A percentile compares a stretch with the other conserved stretches of the same genome.
phyloP scores from a whole-genome alignment of 1,140 invertebrate species.

The Onthophagus taurus region DNA sequence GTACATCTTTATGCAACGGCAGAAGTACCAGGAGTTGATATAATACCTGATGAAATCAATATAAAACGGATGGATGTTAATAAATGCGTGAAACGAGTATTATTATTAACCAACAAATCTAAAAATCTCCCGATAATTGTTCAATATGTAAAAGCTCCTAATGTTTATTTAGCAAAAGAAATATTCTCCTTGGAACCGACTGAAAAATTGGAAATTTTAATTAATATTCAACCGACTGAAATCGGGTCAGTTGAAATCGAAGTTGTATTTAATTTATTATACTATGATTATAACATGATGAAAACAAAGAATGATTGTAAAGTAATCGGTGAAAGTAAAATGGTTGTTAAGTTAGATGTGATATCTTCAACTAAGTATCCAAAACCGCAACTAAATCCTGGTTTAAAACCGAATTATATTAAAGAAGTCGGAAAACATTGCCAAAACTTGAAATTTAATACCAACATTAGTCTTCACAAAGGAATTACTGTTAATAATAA shows the following conservation, averaged over 20 bases:
- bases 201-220: background rate
- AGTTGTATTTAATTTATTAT: background rate
- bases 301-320: background rate
- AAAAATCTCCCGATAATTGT: background rate
- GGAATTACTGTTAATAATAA: background rate
- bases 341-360: too few species aligned
- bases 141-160: background rate
- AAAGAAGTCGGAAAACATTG: conserved; percentile 1
- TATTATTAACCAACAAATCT: background rate
- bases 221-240: background rate
- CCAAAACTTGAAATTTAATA: background rate
- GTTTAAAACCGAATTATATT: conserved; percentile 1
- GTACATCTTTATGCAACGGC: background rate
- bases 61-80: background rate
- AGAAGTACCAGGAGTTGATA: background rate
- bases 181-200: background rate
- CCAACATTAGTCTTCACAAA: background rate
- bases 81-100: background rate
- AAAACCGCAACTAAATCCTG: background rate
- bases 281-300: background rate
- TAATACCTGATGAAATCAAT: background rate
- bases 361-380: too few species aligned
- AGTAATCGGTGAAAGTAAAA: background rate
- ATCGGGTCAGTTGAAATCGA: background rate
- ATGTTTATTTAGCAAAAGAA: background rate